Evolutionary conservation across 2,888 invertebrate genomes (phyloP), one percentile per base, ranked within the genome.

Genomic region (Abrostola tripartita): DNA sequence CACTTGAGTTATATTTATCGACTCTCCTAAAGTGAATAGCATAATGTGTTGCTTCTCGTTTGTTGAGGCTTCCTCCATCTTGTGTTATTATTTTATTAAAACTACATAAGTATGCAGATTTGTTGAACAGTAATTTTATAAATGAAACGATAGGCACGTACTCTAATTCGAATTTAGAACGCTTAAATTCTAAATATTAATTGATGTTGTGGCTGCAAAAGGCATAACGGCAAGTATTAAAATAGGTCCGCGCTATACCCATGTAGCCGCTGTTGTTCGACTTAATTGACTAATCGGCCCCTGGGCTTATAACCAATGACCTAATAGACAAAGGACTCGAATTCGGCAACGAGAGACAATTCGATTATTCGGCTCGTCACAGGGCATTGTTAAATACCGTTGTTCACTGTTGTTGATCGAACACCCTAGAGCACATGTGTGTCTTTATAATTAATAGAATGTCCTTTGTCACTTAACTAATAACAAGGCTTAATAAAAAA

Each of bases 1-100:
- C 85, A 84, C 85, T 83, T 76, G 78, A 81, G 76, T 83, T 86
- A 84, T 81, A 80, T 82, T 83, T 84, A 83, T 84, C 79, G 79
- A 79, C 78, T 79, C 74, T 76, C 65, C 68, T 74, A 65, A 79
- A 81, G 74, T 78, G 73, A 67, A 79, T 79, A 72, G 74, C 68
- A 66, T 71, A 73, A 65, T 71, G 65, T 71, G 54, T 54, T 65
- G 52, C 58, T 62, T 71, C 57, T 51, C 54, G 68, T 58, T 70
- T 51, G 68, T 66, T 64, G 55, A 52, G 62, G 63, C 64, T 73
- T 72, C 57, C 60, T 52, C 53, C 40, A 64, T 52, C 56, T 58
- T 65, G 38, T 63, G 5, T 51, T 62, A 42, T 51, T 63, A 36
- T 65, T 61, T 52, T 61, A 51, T 61, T 14, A 47, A 56, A 75